Evolutionary conservation across 2,113 vertebrate species (phyloP).

Genomic region (Neotragus moschatus): DNA sequence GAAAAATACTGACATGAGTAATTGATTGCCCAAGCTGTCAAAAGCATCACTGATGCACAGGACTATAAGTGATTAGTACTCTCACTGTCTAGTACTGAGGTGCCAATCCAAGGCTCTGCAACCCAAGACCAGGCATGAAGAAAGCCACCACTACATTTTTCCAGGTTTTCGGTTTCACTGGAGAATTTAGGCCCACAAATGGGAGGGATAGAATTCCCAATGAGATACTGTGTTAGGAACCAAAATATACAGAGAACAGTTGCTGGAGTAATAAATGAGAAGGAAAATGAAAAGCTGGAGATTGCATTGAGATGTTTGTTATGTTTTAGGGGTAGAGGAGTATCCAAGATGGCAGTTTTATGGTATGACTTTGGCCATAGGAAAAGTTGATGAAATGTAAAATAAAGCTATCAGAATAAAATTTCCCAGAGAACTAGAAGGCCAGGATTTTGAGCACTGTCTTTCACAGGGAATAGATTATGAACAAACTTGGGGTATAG

Average conservation of each 20-base stretch:
- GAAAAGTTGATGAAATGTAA: neutral
- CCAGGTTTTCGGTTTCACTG: neutral
- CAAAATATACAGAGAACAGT: neutral
- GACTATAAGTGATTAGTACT: neutral
- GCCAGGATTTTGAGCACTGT: neutral
- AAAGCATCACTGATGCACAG: neutral
- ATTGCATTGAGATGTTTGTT: neutral
- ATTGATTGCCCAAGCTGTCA: neutral
- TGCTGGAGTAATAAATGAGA: neutral
- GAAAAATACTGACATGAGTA: neutral
- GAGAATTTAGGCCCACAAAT: neutral
- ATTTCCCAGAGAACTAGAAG: neutral
- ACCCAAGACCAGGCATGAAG: neutral
- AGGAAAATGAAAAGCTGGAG: neutral
- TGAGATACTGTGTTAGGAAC: neutral
- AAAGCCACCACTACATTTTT: neutral
- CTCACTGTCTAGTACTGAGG: neutral
- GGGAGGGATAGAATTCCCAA: rapidly evolving
- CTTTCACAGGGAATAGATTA: neutral
- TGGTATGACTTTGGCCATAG: neutral
- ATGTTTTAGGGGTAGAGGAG: neutral
- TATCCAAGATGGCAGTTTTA: neutral
- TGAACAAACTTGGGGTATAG: neutral
- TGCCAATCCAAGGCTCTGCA: neutral
- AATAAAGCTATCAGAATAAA: neutral